A percentile compares a stretch with the other conserved stretches of the same genome.
phyloP scores from a whole-genome alignment of 1,140 invertebrate genomes.

The Elysia chlorotica region DNA sequence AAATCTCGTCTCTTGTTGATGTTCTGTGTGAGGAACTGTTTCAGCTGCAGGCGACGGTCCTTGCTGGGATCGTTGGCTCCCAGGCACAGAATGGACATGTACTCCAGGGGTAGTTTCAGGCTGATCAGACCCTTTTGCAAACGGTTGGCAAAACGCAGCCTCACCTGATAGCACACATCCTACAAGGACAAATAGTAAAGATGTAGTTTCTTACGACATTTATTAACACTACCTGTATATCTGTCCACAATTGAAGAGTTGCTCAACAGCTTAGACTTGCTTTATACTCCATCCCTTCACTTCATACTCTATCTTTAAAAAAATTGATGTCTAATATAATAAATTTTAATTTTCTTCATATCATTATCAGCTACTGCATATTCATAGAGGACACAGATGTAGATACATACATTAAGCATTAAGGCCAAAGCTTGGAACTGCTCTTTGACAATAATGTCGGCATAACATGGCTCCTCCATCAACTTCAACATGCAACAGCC shows the following conservation, averaged over 20 bases:
- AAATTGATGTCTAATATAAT: too few species aligned
- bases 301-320: too few species aligned
- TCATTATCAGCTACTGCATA: too few species aligned
- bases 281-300: too few species aligned
- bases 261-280: too few species aligned
- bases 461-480: slow-evolving; percentile 93
- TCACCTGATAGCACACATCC: slow-evolving; percentile 88
- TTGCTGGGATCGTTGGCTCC: slow-evolving; percentile 84
- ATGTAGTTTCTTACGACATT: too few species aligned
- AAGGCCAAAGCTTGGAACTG: slow-evolving; percentile 93
- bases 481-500: slow-evolving; percentile 95
- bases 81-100: slow-evolving; percentile 94
- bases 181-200: slow-evolving; percentile 62
- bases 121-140: slow-evolving; percentile 84
- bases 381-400: too few species aligned
- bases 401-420: slow-evolving; percentile 82
- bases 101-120: slow-evolving; percentile 82
- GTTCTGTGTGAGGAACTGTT: slow-evolving; percentile 81
- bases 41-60: slow-evolving; percentile 71
- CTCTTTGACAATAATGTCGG: slow-evolving; percentile 90
- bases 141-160: slow-evolving; percentile 88
- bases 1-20: slow-evolving; percentile 90
- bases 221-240: too few species aligned
- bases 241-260: too few species aligned
- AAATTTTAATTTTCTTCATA: too few species aligned